Evolutionary conservation across 2,888 invertebrate genomes (phyloP).

Genomic region (Papilio demoleus): DNA sequence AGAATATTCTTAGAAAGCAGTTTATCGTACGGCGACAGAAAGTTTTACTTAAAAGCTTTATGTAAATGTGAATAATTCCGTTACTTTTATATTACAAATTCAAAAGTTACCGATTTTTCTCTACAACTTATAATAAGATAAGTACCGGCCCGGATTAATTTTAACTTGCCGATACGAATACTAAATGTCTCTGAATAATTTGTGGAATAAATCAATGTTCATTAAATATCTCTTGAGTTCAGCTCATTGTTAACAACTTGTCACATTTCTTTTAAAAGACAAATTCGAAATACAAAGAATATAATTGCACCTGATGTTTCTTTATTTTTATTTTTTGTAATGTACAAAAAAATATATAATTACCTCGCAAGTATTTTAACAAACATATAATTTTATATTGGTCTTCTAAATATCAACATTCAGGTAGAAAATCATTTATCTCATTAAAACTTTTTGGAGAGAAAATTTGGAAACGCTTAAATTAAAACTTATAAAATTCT

Average conservation of each 20-base stretch:
- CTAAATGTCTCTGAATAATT: slow-evolving; percentile 25
- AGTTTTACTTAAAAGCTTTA: slow-evolving; percentile 39
- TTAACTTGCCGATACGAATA: slow-evolving; percentile 26
- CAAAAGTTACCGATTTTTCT: slow-evolving; percentile 35
- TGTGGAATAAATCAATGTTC: slow-evolving; percentile 5
- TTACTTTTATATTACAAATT: slow-evolving; percentile 28
- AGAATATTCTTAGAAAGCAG: background rate
- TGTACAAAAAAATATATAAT: too few relatives aligned
- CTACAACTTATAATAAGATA: slow-evolving; percentile 33
- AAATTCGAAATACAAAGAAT: background rate
- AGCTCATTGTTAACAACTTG: too few relatives aligned
- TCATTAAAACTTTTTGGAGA: slow-evolving; percentile 19
- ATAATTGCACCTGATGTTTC: too few relatives aligned
- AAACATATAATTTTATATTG: too few relatives aligned
- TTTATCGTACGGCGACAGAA: slow-evolving; percentile 24
- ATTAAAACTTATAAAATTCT: slow-evolving; percentile 26
- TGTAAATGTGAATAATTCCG: slow-evolving; percentile 37
- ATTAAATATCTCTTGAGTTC: slow-evolving; percentile 2
- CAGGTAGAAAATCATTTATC: background rate
- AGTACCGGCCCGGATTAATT: slow-evolving; percentile 20
- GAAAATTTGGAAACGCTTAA: slow-evolving; percentile 27
- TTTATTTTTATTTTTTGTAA: too few relatives aligned
- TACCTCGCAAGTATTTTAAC: too few relatives aligned
- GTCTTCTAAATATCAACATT: too few relatives aligned
- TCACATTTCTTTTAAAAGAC: background rate